Evolutionary conservation across 2,888 invertebrate species (phyloP), one percentile per base, ranked within the genome.

Genomic region (Erebia palarica): DNA sequence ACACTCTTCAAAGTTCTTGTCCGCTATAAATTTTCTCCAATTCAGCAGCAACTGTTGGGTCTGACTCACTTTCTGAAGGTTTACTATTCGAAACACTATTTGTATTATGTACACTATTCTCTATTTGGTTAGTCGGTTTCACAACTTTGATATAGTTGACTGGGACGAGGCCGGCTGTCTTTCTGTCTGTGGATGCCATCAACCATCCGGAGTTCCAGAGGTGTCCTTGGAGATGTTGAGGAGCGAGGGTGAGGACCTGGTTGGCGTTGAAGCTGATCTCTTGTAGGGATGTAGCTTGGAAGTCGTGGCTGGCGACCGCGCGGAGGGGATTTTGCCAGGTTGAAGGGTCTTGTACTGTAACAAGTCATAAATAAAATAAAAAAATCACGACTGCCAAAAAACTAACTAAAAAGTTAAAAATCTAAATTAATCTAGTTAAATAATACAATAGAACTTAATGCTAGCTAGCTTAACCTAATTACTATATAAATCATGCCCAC

Each of bases 191-290:
- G 0, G 94, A 85, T 0, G 95, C 96, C 85, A 95, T 92, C 0
- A 95, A 93, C 96, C 96, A 96, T 3, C 96, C 96, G 0, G 95
- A 94, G 83, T 95, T 95, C 82, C 95, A 94, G 3, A 96, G 86
- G 13, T 94, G 80, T 78, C 96, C 95, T 88, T 99, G 99, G 36
- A 97, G 92, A 76, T 96, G 96, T 82, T 95, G 94, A 0, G 99
- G 98, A 0, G 99, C 99, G 11, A 99, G 90, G 70, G 95, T 94
- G 8, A 99, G 88, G 51, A 95, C 94, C 81, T 98, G 97, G 75
- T 97, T 97, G 68, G 95, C 94, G 75, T 94, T 92, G 81, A 99
- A 94, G 75, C 95, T 95, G 47, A 99, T 85, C 87, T 99, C 99
- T 74, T 96, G 95, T 0, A 95, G 94, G 14, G 94, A 94, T 1